phyloP scores from a whole-genome alignment of 2,797 vertebrate genomes.

The Cyprinodon diabolis region DNA sequence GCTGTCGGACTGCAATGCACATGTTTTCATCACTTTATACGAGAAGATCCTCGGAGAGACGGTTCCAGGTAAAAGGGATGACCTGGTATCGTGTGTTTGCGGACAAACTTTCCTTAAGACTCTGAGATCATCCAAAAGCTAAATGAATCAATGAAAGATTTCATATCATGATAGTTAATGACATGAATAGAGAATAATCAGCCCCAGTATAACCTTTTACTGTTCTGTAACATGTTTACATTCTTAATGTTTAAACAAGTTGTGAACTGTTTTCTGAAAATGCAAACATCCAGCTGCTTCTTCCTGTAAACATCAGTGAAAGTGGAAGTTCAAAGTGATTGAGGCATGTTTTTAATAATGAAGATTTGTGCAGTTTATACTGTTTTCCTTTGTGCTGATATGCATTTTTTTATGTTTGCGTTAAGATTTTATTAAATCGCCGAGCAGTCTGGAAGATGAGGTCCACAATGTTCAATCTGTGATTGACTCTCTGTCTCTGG shows the following conservation, averaged over 20 bases:
- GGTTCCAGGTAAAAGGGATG: conserved; percentile 87
- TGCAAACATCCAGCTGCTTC: conserved; percentile 21
- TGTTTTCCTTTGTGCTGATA: background rate
- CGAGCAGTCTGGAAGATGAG: conserved; percentile 89
- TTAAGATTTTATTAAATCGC: conserved; percentile 86
- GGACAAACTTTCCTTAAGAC: background rate
- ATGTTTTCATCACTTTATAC: conserved; percentile 88
- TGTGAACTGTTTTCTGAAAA: background rate
- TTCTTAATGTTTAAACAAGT: background rate
- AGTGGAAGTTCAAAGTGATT: background rate
- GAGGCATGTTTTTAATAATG: background rate
- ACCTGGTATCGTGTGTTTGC: background rate
- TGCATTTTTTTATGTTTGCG: conserved; percentile 13
- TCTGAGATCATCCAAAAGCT: background rate
- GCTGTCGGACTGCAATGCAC: conserved; percentile 88
- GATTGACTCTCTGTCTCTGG: conserved; percentile 94
- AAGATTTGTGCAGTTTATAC: background rate
- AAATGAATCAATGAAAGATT: background rate
- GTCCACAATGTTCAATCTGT: conserved; percentile 93
- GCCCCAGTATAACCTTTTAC: background rate
- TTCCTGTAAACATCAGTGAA: conserved; percentile 15
- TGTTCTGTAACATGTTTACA: background rate
- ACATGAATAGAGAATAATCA: background rate
- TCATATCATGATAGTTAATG: background rate
- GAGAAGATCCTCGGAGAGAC: conserved; percentile 90